Evolutionary conservation across 2,888 invertebrate genomes (phyloP).

Genomic region (Synanthedon vespiformis): DNA sequence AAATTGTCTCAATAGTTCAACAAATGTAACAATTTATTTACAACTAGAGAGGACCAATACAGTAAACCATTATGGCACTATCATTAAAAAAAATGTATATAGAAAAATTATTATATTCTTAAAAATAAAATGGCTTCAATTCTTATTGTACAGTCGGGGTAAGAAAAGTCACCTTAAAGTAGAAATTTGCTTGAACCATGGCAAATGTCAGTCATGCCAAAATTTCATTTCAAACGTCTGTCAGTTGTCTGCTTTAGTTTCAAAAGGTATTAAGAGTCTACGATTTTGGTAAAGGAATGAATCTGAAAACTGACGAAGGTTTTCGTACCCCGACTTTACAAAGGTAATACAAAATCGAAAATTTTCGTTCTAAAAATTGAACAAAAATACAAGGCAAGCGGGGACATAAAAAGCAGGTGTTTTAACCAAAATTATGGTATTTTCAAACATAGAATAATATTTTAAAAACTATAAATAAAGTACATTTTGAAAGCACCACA

Average conservation of each 20-base stretch:
- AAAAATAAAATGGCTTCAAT: not conserved
- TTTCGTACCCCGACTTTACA: too few species aligned
- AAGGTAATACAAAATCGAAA: not conserved
- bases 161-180: too few species aligned
- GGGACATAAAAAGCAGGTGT: not conserved
- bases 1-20: slow-evolving; percentile 3
- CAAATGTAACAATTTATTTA: slow-evolving; percentile 5
- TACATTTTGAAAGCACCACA: not conserved
- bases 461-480: not conserved
- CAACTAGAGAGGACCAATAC: slow-evolving; percentile 6
- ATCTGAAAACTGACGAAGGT: too few species aligned
- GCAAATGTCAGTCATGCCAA: too few species aligned
- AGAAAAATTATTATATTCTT: not conserved
- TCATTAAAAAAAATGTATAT: not conserved
- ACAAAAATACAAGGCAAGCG: not conserved
- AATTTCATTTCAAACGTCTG: too few species aligned
- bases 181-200: too few species aligned
- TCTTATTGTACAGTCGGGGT: not conserved
- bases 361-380: not conserved
- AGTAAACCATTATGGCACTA: slow-evolving; percentile 1
- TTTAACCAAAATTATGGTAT: not conserved
- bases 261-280: too few species aligned
- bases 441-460: not conserved
- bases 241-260: too few species aligned
- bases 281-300: too few species aligned